A percentile compares a stretch with the other conserved stretches of the same genome.
Evolutionary conservation across 2,113 vertebrate species (phyloP).

Genomic region (Paramormyrops kingsleyae): DNA sequence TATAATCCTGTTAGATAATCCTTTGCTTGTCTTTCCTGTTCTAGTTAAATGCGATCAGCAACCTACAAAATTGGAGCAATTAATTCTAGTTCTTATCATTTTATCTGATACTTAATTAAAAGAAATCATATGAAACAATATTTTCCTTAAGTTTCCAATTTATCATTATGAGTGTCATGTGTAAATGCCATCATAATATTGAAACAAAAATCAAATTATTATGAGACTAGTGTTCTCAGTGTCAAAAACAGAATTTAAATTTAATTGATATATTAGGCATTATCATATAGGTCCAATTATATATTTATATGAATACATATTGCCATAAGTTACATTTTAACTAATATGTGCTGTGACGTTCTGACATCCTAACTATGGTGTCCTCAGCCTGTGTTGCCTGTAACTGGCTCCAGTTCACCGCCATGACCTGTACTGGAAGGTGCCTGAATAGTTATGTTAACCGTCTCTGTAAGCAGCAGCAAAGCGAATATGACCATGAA

Average conservation of each 20-base stretch:
- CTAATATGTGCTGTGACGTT: neutral
- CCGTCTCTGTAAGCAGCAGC: neutral
- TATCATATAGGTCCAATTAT: neutral
- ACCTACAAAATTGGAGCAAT: neutral
- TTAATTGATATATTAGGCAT: neutral
- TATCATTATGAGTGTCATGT: neutral
- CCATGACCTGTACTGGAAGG: neutral
- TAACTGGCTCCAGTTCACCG: no score
- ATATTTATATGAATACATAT: no score
- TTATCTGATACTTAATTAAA: neutral
- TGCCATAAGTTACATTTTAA: neutral
- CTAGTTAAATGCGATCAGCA: neutral
- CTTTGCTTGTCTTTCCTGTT: neutral
- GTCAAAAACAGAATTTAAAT: neutral
- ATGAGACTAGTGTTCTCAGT: no score
- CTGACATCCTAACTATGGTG: neutral
- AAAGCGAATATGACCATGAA: neutral
- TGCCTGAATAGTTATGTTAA: neutral
- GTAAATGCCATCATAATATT: neutral
- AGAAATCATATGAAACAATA: neutral
- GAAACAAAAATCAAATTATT: no score
- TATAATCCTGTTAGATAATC: neutral
- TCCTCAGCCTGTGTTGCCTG: neutral
- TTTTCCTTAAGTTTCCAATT: neutral
- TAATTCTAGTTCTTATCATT: neutral